phyloP scores from a whole-genome alignment of 2,888 invertebrate species.

The Acanthosepion esculentum region DNA sequence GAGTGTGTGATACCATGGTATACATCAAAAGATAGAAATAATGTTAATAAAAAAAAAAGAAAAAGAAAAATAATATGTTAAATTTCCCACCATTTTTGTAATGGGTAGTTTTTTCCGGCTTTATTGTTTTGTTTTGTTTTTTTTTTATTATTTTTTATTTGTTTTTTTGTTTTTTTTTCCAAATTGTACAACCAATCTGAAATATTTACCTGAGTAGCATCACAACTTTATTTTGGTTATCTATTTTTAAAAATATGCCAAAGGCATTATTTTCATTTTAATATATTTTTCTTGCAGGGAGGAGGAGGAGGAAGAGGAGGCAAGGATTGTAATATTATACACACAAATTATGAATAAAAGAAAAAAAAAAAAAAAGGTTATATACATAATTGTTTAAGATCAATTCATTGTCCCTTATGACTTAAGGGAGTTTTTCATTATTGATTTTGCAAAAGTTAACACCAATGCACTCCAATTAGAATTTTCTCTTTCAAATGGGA shows the following conservation, averaged over 20 bases:
- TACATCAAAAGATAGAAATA: neutral
- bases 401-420: neutral
- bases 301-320: neutral
- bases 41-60: neutral
- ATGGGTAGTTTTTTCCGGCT: neutral
- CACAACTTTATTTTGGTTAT: neutral
- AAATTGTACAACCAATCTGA: constrained; percentile 37
- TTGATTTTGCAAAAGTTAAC: neutral
- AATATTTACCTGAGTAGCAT: constrained; percentile 37
- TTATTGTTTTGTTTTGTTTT: neutral
- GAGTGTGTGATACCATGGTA: neutral
- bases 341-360: neutral
- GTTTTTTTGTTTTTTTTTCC: too few species aligned
- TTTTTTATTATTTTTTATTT: too few species aligned
- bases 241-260: constrained; percentile 5
- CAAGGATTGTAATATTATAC: neutral
- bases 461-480: neutral
- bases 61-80: neutral
- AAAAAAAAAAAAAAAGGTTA: too few species aligned
- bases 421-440: neutral
- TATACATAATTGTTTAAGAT: neutral
- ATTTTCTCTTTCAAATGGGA: neutral
- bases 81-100: neutral
- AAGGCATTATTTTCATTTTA: neutral
- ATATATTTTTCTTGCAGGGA: neutral